Evolutionary conservation across 2,113 vertebrate genomes (phyloP), one percentile per base, ranked within the genome.

Genomic region (Platanista minor): DNA sequence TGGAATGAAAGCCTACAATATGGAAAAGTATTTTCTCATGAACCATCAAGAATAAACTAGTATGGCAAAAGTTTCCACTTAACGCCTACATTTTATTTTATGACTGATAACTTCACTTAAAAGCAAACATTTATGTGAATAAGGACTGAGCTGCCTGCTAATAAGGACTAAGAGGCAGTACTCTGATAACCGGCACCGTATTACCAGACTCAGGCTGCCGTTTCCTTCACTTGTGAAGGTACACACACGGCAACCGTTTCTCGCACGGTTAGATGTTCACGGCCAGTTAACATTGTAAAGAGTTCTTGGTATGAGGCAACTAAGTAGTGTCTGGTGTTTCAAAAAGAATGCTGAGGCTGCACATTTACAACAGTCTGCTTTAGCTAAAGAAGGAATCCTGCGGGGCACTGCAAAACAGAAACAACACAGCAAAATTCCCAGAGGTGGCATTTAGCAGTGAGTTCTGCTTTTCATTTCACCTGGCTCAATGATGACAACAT

Each of bases 371-470:
- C 67, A 92, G 46, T 1, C 7, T 86, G 83, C 96, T 61, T 97
- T 91, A 96, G 98, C 69, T 97, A 94, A 80, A 97, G 95, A 61
- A 81, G 77, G 98, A 96, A 95, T 36, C 7, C 0, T 2, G 17
- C 12, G 61, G 52, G 61, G 94, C 49, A 81, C 71, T 86, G 90
- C 94, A 41, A 62, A 94, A 94, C 3, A 97, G 87, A 92, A 96
- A 97, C 62, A 94, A 74, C 72, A 54, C 8, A 57, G 96, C 39
- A 2, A 80, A 96, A 92, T 17, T 57, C 85, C 74, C 71, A 97
- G 75, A 84, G 82, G 94, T 84, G 84, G 86, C 43, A 62, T 39
- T 57, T 69, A 41, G 89, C 46, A 74, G 43, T 36, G 95, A 97
- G 84, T 77, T 21, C 20, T 46, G 67, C 89, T 49, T 95, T 85